Evolutionary conservation across 2,113 vertebrate species (phyloP).

Genomic region (Meleagris gallopavo): DNA sequence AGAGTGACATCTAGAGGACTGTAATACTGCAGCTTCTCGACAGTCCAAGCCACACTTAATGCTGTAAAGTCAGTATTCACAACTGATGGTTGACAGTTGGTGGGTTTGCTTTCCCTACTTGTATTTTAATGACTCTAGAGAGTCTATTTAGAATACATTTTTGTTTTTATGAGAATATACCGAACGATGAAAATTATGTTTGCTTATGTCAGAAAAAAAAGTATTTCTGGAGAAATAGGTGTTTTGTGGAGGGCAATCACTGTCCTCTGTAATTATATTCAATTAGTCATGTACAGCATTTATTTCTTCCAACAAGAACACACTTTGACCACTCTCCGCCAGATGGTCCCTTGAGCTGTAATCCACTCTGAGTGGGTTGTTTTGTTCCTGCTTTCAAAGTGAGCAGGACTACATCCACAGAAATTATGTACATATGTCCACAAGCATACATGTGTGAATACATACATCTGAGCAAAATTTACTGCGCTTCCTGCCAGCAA

Average conservation of each 20-base stretch:
- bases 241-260: not conserved
- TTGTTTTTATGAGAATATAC: not conserved
- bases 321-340: not conserved
- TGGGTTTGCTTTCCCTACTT: not conserved
- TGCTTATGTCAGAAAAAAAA: not conserved
- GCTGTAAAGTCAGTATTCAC: not conserved
- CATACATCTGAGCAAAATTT: not conserved
- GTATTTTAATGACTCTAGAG: not conserved
- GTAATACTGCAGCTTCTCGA: not conserved
- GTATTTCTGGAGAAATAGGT: not conserved
- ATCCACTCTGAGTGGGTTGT: not conserved
- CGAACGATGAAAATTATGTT: not conserved
- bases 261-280: not conserved
- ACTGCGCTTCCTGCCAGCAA: not conserved
- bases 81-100: not conserved
- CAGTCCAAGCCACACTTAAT: fast-evolving
- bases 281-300: not conserved
- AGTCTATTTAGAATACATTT: not conserved
- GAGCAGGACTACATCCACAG: not conserved
- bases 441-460: not conserved
- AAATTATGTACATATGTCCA: not conserved
- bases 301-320: not conserved
- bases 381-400: not conserved
- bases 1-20: conserved; percentile 52
- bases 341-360: not conserved